A percentile compares a stretch with the other conserved stretches of the same genome.
Conservation (phyloP, 2,888 invertebrate species). For the Heliconius sara region DNA sequence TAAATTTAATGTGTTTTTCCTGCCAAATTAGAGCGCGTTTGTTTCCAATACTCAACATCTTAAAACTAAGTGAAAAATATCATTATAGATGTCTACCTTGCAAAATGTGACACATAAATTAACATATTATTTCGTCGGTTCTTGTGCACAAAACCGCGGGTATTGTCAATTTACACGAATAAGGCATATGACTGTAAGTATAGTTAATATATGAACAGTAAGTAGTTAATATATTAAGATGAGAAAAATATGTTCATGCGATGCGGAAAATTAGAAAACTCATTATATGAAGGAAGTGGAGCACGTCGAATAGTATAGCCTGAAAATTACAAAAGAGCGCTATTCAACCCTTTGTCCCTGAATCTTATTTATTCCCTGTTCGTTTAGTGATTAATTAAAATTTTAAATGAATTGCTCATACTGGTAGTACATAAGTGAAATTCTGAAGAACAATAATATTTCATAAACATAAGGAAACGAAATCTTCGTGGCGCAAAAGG, state of each 20-base stretch:
- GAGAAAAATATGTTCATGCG: constrained; percentile 5
- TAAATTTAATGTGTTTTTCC: too few relatives aligned
- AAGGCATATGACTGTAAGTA: background rate
- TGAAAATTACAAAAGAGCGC: constrained; percentile 23
- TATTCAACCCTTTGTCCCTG: constrained; percentile 14
- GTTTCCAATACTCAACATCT: background rate
- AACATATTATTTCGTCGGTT: background rate
- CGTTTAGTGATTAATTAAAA: background rate
- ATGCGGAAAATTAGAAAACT: constrained; percentile 28
- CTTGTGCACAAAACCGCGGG: background rate
- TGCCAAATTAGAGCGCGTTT: too few relatives aligned
- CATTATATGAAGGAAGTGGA: constrained; percentile 24
- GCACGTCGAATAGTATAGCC: constrained; percentile 25
- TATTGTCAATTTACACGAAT: background rate
- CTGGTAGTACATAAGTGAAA: background rate
- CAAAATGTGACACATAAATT: background rate
- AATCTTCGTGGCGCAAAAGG: background rate
- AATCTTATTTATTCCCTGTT: background rate
- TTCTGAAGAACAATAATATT: background rate
- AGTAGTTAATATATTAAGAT: background rate
- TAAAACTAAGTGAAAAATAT: background rate
- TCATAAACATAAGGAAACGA: background rate
- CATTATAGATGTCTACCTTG: background rate
- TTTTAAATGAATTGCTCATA: background rate
- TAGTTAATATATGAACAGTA: background rate